A percentile compares a stretch with the other conserved stretches of the same genome.
Evolutionary conservation across 2,113 vertebrate species (phyloP).

Genomic region (Lipophrys pholis): DNA sequence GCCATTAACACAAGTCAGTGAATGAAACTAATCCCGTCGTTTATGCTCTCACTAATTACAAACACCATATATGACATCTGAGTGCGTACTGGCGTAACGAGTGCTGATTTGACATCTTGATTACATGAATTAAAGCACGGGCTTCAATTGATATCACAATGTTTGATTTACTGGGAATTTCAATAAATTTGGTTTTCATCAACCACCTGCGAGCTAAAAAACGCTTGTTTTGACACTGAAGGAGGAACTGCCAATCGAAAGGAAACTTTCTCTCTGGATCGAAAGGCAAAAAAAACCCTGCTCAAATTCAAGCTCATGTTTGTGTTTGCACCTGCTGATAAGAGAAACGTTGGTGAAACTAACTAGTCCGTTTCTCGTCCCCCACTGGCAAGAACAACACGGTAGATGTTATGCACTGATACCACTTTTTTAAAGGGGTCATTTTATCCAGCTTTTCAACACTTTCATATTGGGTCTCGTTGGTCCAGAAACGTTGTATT

Average conservation of each 20-base stretch:
- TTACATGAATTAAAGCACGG: constrained; percentile 28
- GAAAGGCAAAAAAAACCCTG: constrained; percentile 12
- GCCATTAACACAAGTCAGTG: background rate
- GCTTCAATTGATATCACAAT: constrained; percentile 43
- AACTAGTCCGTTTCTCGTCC: constrained; percentile 10
- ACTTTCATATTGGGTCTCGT: too few species aligned
- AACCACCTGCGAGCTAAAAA: constrained; percentile 64
- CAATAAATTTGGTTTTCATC: constrained; percentile 62
- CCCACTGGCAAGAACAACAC: constrained; percentile 33
- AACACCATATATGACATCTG: constrained; percentile 16
- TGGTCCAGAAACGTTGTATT: too few species aligned
- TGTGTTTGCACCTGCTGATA: constrained; percentile 15
- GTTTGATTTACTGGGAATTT: constrained; percentile 45
- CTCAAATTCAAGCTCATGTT: constrained; percentile 12
- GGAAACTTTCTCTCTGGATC: constrained; percentile 15
- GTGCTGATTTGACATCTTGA: constrained; percentile 34
- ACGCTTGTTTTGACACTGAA: constrained; percentile 44
- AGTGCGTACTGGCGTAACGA: background rate
- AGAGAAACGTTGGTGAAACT: constrained; percentile 23
- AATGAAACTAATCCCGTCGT: constrained; percentile 5
- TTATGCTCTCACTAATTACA: constrained; percentile 7
- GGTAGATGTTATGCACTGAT: too few species aligned
- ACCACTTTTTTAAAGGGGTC: too few species aligned
- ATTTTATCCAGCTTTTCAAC: too few species aligned
- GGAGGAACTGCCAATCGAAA: constrained; percentile 30